Base-by-base conservation (phyloP, 2,113 vertebrate species). In the Paradoxurus hermaphroditus region DNA sequence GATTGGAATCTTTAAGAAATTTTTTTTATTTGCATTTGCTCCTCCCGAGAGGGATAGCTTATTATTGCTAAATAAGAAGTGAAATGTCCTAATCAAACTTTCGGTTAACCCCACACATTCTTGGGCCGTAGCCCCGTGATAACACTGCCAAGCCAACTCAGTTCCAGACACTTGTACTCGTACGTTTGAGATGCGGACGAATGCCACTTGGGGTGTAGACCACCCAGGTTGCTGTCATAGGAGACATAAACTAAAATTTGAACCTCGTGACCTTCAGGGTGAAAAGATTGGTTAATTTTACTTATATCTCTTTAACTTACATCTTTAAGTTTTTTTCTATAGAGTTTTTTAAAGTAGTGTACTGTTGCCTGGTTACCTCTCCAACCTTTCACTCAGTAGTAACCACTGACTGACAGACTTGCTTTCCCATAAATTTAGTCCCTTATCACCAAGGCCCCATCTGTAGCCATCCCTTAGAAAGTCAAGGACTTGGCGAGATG, bases 181-280 rank as follows among this genome's bases (percentile, higher is more conserved):
- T 70, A 11, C 41, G 10, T 91, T n/a, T 70, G 79, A 96, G 36
- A 81, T 79, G 89, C 75, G 53, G 56, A 92, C 63, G 86, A 34
- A 83, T 77, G 81, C 86, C 78, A 21, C 49, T 82, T 67, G 23
- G 88, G 39, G 19, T 90, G 18, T 70, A 86, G 97, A 70, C 82
- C 81, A 96, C 70, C 94, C 93, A 92, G 49, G 9, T 41, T 59
- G 51, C 82, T 94, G 94, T 89, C 73, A 83, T 93, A 73, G 91
- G 62, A n/a, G 49, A 70, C 63, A 49, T 49, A 87, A 95, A 73
- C 56, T 86, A 75, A 94, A 86, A 92, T 73, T 87, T 86, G 82
- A 91, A 79, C 67, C 65, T 68, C 89, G 0, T 70, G 82, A 84
- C 46, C 79, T 82, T 95, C 87, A 83, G 25, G 34, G 51, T 95